Conservation (phyloP, 2,113 vertebrate species). For the Talpa occidentalis region DNA sequence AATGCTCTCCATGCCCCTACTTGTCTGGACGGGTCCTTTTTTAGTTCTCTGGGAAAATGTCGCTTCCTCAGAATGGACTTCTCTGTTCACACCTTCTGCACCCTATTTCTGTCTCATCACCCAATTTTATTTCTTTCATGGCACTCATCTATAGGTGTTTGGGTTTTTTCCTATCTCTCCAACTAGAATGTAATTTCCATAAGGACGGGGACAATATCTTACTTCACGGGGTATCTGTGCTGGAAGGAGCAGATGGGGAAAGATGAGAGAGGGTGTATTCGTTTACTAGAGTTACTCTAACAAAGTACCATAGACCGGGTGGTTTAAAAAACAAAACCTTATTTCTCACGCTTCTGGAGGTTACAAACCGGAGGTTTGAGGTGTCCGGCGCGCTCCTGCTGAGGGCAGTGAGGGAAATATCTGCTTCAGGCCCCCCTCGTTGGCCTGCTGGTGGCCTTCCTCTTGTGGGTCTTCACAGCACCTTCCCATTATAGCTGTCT, state of each 20-base stretch:
- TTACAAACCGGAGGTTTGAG: not conserved
- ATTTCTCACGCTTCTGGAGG: not conserved
- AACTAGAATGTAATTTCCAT: not conserved
- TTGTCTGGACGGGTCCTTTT: not conserved
- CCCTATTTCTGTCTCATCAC: not conserved
- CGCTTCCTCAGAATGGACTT: not conserved
- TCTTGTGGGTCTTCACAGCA: not conserved
- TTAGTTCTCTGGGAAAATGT: not conserved
- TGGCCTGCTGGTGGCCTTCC: not conserved
- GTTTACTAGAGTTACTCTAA: not conserved
- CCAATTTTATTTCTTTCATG: not conserved
- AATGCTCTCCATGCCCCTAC: not conserved
- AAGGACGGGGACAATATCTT: not conserved
- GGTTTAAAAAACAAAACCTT: not conserved
- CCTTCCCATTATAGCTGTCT: not conserved
- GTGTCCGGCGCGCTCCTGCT: not conserved
- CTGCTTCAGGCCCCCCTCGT: not conserved
- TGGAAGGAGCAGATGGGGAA: too few species aligned
- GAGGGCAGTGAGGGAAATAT: not conserved
- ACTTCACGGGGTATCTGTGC: too few species aligned
- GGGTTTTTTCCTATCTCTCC: not conserved
- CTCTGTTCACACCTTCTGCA: not conserved
- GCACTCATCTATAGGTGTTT: not conserved
- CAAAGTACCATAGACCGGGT: not conserved
- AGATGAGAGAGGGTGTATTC: not conserved